Evolutionary conservation across 2,888 invertebrate species (phyloP).

Genomic region (Rhingia rostrata): DNA sequence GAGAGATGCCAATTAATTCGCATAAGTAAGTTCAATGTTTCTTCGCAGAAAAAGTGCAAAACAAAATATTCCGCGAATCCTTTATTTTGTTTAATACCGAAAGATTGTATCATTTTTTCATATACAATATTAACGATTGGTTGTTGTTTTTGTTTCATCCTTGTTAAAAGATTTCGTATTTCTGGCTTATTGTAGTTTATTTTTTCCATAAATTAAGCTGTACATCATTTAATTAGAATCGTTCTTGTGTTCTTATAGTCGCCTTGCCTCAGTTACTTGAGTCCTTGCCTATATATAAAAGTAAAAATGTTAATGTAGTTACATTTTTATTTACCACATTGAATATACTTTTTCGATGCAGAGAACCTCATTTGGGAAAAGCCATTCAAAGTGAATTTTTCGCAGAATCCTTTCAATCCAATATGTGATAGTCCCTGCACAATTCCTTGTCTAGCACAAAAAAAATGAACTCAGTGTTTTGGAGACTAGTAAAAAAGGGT

Average conservation of each 20-base stretch:
- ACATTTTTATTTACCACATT: background rate
- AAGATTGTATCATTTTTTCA: slow-evolving; percentile 4
- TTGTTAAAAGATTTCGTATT: slow-evolving; percentile 17
- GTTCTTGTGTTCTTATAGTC: slow-evolving; percentile 30
- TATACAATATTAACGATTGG: slow-evolving; percentile 1
- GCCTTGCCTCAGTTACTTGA: background rate
- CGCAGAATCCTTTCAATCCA: slow-evolving; percentile 47
- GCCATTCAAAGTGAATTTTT: slow-evolving; percentile 48
- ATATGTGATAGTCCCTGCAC: slow-evolving; percentile 28
- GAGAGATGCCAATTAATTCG: slow-evolving; percentile 63
- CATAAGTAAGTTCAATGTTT: slow-evolving; percentile 52
- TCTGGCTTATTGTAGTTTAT: background rate
- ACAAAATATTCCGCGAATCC: background rate
- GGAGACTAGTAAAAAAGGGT: background rate
- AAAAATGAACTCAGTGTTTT: background rate
- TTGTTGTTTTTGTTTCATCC: background rate
- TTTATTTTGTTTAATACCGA: slow-evolving; percentile 1
- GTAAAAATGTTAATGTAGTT: slow-evolving; percentile 21
- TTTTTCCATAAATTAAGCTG: background rate
- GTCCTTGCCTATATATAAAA: background rate
- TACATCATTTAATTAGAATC: slow-evolving; percentile 35
- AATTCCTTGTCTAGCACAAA: slow-evolving; percentile 12
- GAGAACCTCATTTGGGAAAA: slow-evolving; percentile 58
- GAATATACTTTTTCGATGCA: background rate
- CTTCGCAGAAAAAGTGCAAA: slow-evolving; percentile 1